Conservation (phyloP, 2,888 invertebrate genomes). For the Cephus rjabovi region DNA sequence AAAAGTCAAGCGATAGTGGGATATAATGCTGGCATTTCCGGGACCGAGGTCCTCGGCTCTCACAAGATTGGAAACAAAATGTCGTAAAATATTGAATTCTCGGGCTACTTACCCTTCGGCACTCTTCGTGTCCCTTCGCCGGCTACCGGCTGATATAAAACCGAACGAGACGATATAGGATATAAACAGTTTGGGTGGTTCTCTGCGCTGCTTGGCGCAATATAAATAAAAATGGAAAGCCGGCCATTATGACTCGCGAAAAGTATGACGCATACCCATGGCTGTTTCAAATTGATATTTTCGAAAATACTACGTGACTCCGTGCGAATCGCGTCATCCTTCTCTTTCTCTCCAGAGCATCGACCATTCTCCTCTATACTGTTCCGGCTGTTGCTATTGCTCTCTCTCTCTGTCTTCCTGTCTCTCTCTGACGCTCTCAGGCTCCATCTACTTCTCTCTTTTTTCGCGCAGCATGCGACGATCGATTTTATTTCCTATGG, state of each 20-base stretch:
- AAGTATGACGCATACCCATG: slow-evolving; percentile 62
- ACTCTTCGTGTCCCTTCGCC: slow-evolving; percentile 17
- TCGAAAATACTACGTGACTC: slow-evolving; percentile 35
- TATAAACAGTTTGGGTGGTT: slow-evolving; percentile 37
- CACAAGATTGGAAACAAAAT: slow-evolving; percentile 59
- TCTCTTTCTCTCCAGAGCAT: neutral
- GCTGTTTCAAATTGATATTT: slow-evolving; percentile 62
- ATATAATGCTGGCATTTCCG: slow-evolving; percentile 33
- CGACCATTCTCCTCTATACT: neutral
- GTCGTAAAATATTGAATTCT: slow-evolving; percentile 54
- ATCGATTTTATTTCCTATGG: slow-evolving; percentile 47
- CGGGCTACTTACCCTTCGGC: slow-evolving; percentile 14
- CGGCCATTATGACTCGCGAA: slow-evolving; percentile 60
- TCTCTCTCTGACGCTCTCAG: neutral
- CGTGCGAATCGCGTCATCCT: slow-evolving; percentile 4
- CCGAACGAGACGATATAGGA: slow-evolving; percentile 23
- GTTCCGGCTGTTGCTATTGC: neutral
- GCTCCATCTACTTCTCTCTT: neutral
- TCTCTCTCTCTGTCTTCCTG: neutral
- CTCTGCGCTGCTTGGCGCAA: slow-evolving; percentile 40
- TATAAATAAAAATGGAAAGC: slow-evolving; percentile 66
- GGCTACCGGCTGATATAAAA: slow-evolving; percentile 37
- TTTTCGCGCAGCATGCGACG: slow-evolving; percentile 12
- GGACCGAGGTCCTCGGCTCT: slow-evolving; percentile 22
- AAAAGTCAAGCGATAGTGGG: slow-evolving; percentile 50